phyloP scores from a whole-genome alignment of 1,140 invertebrate species.

The Brachionus manjavacas region DNA sequence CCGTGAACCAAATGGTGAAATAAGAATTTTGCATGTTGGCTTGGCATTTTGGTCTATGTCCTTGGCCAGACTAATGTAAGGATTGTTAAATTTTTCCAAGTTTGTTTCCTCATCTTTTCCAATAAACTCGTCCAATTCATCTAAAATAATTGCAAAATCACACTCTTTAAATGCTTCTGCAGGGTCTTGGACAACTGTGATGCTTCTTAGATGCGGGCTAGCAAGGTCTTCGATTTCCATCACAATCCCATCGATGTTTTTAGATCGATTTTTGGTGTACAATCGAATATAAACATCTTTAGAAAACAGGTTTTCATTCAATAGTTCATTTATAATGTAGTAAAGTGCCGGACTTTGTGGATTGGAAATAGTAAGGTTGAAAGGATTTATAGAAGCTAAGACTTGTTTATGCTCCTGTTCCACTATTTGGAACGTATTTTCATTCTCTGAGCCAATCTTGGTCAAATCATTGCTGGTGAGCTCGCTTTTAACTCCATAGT shows the following conservation, averaged over 20 bases:
- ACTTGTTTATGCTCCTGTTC: background rate
- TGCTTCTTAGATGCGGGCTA: background rate
- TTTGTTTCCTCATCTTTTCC: background rate
- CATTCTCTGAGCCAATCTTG: constrained; percentile 42
- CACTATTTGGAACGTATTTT: background rate
- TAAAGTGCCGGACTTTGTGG: constrained; percentile 20
- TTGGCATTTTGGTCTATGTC: constrained; percentile 22
- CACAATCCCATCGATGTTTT: background rate
- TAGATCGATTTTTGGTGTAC: background rate
- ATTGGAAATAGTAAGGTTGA: constrained; percentile 27
- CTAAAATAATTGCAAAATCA: constrained; percentile 31
- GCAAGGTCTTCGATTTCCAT: constrained; percentile 25
- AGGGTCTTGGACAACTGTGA: background rate
- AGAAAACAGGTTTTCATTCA: background rate
- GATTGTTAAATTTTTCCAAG: background rate
- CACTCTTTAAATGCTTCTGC: constrained; percentile 22
- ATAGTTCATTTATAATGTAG: background rate
- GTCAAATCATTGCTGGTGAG: constrained; percentile 51
- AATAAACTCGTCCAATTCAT: background rate
- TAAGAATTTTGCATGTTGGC: constrained; percentile 4
- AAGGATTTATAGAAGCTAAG: background rate
- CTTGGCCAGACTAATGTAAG: background rate
- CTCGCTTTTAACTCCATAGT: constrained; percentile 54
- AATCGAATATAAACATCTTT: constrained; percentile 17
- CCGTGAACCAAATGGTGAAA: background rate